Conservation (phyloP, 1,140 invertebrate genomes). For the Conus ventricosus region DNA sequence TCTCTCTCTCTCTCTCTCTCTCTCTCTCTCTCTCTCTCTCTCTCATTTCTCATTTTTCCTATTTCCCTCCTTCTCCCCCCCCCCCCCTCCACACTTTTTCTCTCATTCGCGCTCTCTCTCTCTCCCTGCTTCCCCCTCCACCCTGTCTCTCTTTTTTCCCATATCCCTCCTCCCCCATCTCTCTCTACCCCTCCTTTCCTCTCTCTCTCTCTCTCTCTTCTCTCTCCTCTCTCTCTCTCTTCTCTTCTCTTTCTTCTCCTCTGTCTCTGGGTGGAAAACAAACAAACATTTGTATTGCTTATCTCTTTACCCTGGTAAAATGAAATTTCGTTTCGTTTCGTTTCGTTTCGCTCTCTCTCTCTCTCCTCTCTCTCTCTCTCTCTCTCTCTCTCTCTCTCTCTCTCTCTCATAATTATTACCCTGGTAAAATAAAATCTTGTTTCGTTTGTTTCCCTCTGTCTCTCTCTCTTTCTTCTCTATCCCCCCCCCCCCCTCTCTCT, state of each 20-base stretch:
- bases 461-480: neutral
- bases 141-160: no score
- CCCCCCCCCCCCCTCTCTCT: neutral
- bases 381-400: no score
- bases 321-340: no score
- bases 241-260: neutral
- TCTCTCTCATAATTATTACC: no score
- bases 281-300: no score
- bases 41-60: no score
- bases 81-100: neutral
- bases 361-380: neutral
- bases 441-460: neutral
- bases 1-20: neutral
- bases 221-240: conserved; percentile 16
- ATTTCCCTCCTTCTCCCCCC: no score
- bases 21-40: neutral
- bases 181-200: neutral
- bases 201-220: neutral
- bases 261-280: no score
- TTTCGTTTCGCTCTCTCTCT: neutral
- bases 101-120: neutral
- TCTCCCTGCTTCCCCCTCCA: neutral
- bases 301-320: no score
- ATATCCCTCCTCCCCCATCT: no score
- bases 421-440: no score